These are phyloP conservation scores for Tapirus terrestris DNA, from an alignment of 2,113 vertebrate genomes.

Conservation along the genomic window DNA sequence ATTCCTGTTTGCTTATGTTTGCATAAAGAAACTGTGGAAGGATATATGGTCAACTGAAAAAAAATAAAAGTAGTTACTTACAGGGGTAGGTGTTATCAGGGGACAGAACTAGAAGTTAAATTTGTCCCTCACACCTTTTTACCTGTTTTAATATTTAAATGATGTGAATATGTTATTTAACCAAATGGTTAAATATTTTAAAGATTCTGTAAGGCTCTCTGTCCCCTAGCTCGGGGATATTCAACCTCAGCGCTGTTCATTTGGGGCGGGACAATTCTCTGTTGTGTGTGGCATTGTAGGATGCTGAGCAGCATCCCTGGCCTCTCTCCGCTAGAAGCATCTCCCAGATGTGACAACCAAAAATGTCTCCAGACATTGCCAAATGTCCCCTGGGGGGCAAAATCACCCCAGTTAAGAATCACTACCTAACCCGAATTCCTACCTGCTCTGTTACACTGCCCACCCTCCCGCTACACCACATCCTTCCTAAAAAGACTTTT, in stretches of 20 bases:
- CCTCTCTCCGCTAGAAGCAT: background rate
- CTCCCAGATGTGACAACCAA: background rate
- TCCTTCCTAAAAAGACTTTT: background rate
- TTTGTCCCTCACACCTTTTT: background rate
- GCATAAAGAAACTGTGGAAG: background rate
- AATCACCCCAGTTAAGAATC: background rate
- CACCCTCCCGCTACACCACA: background rate
- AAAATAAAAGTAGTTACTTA: background rate
- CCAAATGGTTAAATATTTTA: background rate
- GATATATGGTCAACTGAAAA: background rate
- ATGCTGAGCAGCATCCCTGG: background rate
- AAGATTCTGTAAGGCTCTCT: background rate
- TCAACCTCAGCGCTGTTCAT: background rate
- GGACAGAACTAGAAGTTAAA: background rate
- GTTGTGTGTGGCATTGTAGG: background rate
- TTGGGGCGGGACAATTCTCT: background rate
- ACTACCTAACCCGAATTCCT: background rate
- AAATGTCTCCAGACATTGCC: background rate
- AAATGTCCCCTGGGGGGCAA: too few species aligned
- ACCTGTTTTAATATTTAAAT: background rate
- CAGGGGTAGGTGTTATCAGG: background rate
- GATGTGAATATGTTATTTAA: background rate
- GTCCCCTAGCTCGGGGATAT: background rate
- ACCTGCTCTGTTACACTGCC: background rate
- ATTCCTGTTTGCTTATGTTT: background rate